phyloP scores from a whole-genome alignment of 2,888 invertebrate species.

The Scelioninae gen. 2 region DNA sequence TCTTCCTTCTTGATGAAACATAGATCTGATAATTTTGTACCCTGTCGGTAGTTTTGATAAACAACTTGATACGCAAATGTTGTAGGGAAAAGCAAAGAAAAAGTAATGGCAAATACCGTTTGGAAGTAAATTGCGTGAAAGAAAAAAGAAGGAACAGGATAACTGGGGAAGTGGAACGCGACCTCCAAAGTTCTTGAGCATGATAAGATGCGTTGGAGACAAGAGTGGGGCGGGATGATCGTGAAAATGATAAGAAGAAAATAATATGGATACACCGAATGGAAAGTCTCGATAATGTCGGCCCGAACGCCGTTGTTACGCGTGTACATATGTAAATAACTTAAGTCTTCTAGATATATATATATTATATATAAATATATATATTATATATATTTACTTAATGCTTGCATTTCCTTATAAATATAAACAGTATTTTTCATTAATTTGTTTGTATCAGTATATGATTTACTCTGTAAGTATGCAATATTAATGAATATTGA shows the following conservation, averaged over 20 bases:
- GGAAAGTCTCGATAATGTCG: conserved; percentile 66
- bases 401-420: too few species aligned
- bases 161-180: conserved; percentile 15
- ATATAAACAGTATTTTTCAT: conserved; percentile 71
- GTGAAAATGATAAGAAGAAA: conserved; percentile 4
- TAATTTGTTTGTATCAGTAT: too few species aligned
- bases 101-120: too few species aligned
- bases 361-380: conserved; percentile 70
- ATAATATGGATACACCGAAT: neutral
- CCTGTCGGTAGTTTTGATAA: conserved; percentile 53
- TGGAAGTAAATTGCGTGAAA: too few species aligned
- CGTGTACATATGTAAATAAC: conserved; percentile 75
- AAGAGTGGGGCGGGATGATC: neutral
- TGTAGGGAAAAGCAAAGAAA: too few species aligned
- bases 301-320: conserved; percentile 68
- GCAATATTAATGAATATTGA: too few species aligned
- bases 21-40: conserved; percentile 60
- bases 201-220: too few species aligned
- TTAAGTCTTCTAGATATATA: conserved; percentile 73
- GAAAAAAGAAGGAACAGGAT: neutral
- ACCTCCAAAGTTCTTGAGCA: conserved; percentile 51
- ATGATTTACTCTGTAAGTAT: too few species aligned
- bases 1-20: conserved; percentile 35
- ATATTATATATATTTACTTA: conserved; percentile 66
- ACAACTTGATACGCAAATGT: too few species aligned